Percentiles rank a stretch among this genome's conserved stretches.
phyloP scores from a whole-genome alignment of 2,888 invertebrate species.

The Dryococelus australis region DNA sequence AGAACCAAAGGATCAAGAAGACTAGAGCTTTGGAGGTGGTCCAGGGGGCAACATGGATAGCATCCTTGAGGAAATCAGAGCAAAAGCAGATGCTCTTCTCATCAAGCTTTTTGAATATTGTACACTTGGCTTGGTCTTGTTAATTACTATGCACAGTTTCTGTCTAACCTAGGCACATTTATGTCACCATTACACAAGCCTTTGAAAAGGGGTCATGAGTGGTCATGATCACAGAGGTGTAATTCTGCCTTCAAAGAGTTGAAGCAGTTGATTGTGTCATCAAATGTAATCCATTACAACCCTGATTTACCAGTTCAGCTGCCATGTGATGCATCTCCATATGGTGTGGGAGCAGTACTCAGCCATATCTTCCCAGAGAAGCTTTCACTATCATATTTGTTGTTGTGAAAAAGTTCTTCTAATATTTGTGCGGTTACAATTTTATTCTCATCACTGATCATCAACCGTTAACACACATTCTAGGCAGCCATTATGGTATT shows the following conservation, averaged over 20 bases:
- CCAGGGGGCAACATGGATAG: no score
- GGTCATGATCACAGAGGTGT: slow-evolving; percentile 29
- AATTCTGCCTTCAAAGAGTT: neutral
- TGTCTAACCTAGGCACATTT: slow-evolving; percentile 27
- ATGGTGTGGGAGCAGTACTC: neutral
- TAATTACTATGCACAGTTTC: slow-evolving; percentile 32
- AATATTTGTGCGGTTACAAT: neutral
- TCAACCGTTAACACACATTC: no score
- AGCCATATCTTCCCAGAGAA: neutral
- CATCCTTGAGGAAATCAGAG: no score
- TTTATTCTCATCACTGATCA: neutral
- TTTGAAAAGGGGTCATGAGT: slow-evolving; percentile 22
- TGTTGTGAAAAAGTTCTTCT: neutral
- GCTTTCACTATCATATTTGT: neutral
- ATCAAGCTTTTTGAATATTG: no score
- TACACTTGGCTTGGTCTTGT: slow-evolving; percentile 26
- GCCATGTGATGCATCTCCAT: neutral
- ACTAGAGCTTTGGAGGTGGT: no score
- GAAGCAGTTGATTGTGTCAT: no score
- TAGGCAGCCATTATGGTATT: neutral
- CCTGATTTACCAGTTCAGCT: no score
- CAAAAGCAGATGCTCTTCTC: no score
- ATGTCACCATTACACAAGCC: neutral
- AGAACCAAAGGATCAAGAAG: no score
- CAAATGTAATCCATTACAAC: no score